Base-by-base conservation (phyloP, 2,888 invertebrate genomes). In the Xestia rhomboidea region DNA sequence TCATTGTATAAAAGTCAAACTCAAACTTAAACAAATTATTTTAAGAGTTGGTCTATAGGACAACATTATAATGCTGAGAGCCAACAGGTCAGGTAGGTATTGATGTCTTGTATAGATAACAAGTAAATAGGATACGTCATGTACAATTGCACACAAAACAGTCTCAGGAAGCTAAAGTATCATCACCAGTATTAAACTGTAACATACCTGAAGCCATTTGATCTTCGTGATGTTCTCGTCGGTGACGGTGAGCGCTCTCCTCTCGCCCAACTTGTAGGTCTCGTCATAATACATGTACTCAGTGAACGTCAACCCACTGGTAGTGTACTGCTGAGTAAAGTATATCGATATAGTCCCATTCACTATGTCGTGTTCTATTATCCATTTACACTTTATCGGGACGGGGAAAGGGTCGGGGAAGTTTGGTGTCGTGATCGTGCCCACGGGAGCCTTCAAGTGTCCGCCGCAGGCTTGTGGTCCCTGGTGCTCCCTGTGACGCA, bases 311-410 rank as follows among this genome's bases (percentile, higher is more conserved):
- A 98, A 94, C 0, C 98, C 98, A 90, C 98, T 98, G 87, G 98
- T 98, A 64, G 98, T 98, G 96, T 98, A 99, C 88, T 98, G 97
- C 92, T 99, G 99, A 3, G 99, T 99, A 89, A 99, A 97, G 92
- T 99, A 99, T 85, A 99, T 97, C 85, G 98, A 97, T 91, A 99
- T 98, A 70, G 98, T 98, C 15, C 98, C 97, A 89, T 98, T 98
- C 77, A 97, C 96, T 84, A 98, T 97, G n/a, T 98, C 98, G 91
- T 98, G 98, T 81, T 96, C 95, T 91, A 99, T 98, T 79, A 99
- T 97, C 99, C 99, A 99, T 88, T 98, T 97, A 93, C 99, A 99
- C 87, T 97, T 97, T 82, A 99, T 98, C n/a, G 99, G 99, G 62
- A 98, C 98, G 10, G 97, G 97, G 93, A 99, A 99, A 38, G 98